Base-by-base conservation (phyloP, 2,113 vertebrate genomes). In the Colistium nudipinnis region DNA sequence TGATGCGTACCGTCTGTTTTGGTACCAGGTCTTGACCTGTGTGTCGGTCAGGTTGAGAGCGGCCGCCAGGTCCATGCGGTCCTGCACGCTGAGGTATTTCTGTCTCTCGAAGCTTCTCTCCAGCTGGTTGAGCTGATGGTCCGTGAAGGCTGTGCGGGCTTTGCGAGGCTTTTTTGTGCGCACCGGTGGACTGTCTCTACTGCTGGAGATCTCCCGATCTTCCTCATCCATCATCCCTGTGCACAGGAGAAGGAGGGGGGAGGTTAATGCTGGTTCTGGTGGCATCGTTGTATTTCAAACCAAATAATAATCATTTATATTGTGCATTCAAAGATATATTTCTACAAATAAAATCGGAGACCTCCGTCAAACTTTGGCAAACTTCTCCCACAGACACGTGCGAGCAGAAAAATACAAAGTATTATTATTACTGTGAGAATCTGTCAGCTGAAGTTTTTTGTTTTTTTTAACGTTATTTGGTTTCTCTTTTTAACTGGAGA, bases 21-120 rank as follows among this genome's bases (percentile, higher is more conserved):
- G 96, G 90, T 97, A 98, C 96, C 96, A 98, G 82, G 96, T 98
- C 89, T 98, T 98, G 82, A 98, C 96, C 90, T 98, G 96, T 25
- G 96, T 98, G 88, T 98, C 96, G 1, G 96, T 98, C 84, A 98
- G 95, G 84, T 97, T 98, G 78, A 98, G 95, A 0, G 96, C 95
- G 11, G 97, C 97, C 0, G 97, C 97, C 89, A 99, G 91, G 89
- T 99, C 97, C 97, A 99, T 99, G 84, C 97, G 95, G 92, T 99
- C 97, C 89, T 99, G 97, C 62, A 99, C 97, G 33, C 97, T 99
- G 90, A 99, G 93, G 88, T 99, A 99, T 90, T 99, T 99, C 80
- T 99, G 97, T 48, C 97, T 87, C 93, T 99, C 97, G 80, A 99
- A 99, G 90, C 96, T 98, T 31, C 97, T 91, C 91, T 99, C 97